These are phyloP conservation scores for Furcula furcula DNA, from an alignment of 2,888 invertebrate genomes.

Conservation along the genomic window DNA sequence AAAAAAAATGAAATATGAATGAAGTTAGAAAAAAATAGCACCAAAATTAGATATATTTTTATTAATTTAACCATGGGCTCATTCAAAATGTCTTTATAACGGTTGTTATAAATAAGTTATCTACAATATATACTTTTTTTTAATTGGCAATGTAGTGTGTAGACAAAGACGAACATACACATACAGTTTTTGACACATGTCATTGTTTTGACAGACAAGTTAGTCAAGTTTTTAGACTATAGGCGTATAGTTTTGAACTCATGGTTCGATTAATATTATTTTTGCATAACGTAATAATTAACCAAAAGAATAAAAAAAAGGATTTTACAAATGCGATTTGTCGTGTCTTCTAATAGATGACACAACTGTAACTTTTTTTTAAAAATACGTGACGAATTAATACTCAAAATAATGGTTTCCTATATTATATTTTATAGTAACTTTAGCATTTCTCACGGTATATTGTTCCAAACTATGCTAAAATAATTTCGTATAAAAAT, in stretches of 20 bases:
- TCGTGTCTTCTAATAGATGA: constrained; percentile 6
- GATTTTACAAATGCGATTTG: constrained; percentile 11
- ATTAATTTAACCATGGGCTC: too few relatives aligned
- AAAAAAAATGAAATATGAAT: constrained; percentile 11
- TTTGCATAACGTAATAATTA: constrained; percentile 29
- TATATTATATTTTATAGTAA: constrained; percentile 43
- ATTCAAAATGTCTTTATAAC: too few relatives aligned
- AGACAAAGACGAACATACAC: too few relatives aligned
- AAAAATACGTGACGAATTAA: constrained; percentile 32
- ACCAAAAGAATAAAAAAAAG: not conserved
- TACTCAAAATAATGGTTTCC: constrained; percentile 57
- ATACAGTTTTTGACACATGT: too few relatives aligned
- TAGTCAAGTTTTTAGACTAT: too few relatives aligned
- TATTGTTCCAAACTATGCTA: constrained; percentile 24
- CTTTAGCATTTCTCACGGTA: constrained; percentile 30
- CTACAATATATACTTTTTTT: too few relatives aligned
- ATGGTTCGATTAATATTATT: constrained; percentile 7
- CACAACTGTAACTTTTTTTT: constrained; percentile 1
- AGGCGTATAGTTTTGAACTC: constrained; percentile 11
- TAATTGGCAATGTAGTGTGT: too few relatives aligned
- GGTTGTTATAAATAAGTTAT: too few relatives aligned
- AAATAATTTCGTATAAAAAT: constrained; percentile 2
- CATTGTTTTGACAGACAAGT: too few relatives aligned
- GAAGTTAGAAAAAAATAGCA: constrained; percentile 8
- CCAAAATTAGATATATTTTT: too few relatives aligned